Base-by-base conservation (phyloP, 2,113 vertebrate species). In the Mastomys natalensis region DNA sequence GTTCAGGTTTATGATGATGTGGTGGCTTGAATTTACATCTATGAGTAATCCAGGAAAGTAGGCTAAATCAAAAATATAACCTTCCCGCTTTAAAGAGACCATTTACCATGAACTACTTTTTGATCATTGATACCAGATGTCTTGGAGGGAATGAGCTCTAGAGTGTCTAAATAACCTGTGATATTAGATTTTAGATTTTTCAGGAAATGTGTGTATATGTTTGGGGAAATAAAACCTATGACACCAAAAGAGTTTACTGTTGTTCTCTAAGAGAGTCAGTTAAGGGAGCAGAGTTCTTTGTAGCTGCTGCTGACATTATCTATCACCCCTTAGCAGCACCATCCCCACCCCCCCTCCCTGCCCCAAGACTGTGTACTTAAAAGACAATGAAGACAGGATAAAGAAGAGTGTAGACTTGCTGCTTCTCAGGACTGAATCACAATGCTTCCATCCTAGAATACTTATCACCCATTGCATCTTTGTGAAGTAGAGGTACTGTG, bases 41-140 rank as follows among this genome's bases (percentile, higher is more conserved):
- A 19, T 85, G 21, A 85, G 26, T 81, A 94, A 92, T 73, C 77
- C 78, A 64, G 64, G 89, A 95, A 84, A 95, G 60, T 86, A 76
- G 62, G 62, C 70, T 94, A 9, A 94, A 85, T 92, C 31, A 40
- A 76, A 55, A 90, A 24, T 85, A 88, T n/a, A 48, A 74, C 26
- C 70, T 45, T 86, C 64, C 26, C 40, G 17, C 70, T 95, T 96
- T 70, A 74, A 91, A 94, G 70, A 91, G 37, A 64, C 13, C 45
- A 22, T 89, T 90, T 51, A 91, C 82, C 22, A 53, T 76, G 77
- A 95, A 81, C 70, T 91, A 70, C 60, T n/a, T 89, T n/a, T 91
- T 89, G 78, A 58, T 91, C 26, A 43, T 34, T 94, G 74, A 89
- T 93, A 26, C 17, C 60, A 86, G 58, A 88, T 89, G 19, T 89